A percentile compares a stretch with the other conserved stretches of the same genome.
Evolutionary conservation across 2,888 invertebrate species (phyloP).

Genomic region (Diarsia mendica): DNA sequence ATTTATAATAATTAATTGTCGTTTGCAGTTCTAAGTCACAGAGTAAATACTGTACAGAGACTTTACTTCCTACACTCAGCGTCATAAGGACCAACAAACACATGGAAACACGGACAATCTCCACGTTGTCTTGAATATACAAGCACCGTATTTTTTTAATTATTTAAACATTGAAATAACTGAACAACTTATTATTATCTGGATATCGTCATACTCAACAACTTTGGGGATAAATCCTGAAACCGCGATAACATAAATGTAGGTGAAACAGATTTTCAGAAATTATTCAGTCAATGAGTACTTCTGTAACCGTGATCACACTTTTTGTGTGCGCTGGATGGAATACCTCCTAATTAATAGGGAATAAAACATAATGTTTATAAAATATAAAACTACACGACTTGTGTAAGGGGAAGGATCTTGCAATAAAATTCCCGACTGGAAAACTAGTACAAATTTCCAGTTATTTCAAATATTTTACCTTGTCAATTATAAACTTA

Average conservation of each 20-base stretch:
- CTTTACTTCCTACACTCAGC: constrained; percentile 2
- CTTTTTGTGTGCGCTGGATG: too few relatives aligned
- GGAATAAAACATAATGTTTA: too few relatives aligned
- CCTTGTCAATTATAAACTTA: neutral
- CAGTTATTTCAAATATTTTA: neutral
- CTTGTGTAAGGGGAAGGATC: too few relatives aligned
- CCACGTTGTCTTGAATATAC: neutral
- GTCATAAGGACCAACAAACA: neutral
- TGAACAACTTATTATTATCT: neutral
- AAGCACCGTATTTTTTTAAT: neutral
- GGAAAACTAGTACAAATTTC: too few relatives aligned
- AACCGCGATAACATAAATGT: neutral
- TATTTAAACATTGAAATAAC: neutral
- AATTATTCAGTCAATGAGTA: too few relatives aligned
- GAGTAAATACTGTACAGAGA: constrained; percentile 37
- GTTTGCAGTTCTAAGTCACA: constrained; percentile 17
- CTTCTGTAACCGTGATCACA: too few relatives aligned
- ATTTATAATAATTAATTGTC: constrained; percentile 17
- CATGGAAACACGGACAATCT: neutral
- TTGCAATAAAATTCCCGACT: too few relatives aligned
- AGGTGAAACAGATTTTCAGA: neutral
- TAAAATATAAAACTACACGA: too few relatives aligned
- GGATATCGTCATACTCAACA: neutral
- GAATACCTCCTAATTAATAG: too few relatives aligned
- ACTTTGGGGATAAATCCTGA: neutral